Percentiles rank a stretch among this genome's conserved stretches.
phyloP scores from a whole-genome alignment of 2,797 vertebrate genomes.

The Pantherophis vulpinus region DNA sequence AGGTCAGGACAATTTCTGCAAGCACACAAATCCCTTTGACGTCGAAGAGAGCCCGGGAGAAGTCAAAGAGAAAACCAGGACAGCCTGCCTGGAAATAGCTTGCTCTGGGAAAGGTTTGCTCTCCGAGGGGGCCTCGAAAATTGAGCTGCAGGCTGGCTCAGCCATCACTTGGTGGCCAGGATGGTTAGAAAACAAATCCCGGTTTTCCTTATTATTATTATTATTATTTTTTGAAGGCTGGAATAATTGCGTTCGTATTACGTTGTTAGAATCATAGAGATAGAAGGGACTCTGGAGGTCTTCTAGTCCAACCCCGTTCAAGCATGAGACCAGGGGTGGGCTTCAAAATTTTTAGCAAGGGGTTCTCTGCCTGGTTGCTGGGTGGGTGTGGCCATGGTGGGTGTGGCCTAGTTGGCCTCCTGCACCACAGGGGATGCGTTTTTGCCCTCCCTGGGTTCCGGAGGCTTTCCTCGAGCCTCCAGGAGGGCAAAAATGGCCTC shows the following conservation, averaged over 20 bases:
- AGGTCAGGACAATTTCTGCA: slow-evolving; percentile 59
- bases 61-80: slow-evolving; percentile 19
- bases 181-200: not conserved
- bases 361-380: too few relatives aligned
- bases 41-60: slow-evolving; percentile 36
- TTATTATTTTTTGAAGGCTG: not conserved
- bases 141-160: not conserved
- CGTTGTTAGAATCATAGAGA: not conserved
- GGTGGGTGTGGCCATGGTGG: too few relatives aligned
- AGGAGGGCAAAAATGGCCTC: too few relatives aligned
- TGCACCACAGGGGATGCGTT: too few relatives aligned
- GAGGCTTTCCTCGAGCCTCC: too few relatives aligned
- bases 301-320: too few relatives aligned
- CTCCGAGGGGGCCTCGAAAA: slow-evolving; percentile 23
- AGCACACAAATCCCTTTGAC: slow-evolving; percentile 32
- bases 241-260: not conserved
- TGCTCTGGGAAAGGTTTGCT: slow-evolving; percentile 30
- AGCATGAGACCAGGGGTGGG: too few relatives aligned
- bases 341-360: too few relatives aligned
- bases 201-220: not conserved
- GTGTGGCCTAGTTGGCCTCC: too few relatives aligned
- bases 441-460: too few relatives aligned
- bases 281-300: not conserved
- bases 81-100: not conserved
- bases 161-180: not conserved